These are phyloP conservation scores for Drosophila paucipuncta DNA, from an alignment of 2,888 invertebrate genomes.

Conservation along the genomic window DNA sequence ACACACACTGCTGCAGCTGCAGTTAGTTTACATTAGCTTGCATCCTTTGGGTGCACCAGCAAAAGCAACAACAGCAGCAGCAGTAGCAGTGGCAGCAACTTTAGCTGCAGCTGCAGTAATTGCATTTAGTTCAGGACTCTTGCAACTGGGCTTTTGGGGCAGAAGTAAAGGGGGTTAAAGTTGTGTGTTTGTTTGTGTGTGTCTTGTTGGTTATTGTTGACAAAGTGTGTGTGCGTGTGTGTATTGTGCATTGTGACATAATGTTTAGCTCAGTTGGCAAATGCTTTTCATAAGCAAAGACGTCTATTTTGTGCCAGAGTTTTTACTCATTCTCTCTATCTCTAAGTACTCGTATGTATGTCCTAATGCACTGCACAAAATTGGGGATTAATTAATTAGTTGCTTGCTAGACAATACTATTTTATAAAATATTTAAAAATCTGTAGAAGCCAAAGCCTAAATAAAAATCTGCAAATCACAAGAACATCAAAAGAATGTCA, in stretches of 20 bases:
- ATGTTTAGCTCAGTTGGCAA: slow-evolving; percentile 51
- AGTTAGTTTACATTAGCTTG: slow-evolving; percentile 62
- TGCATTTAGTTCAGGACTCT: slow-evolving; percentile 65
- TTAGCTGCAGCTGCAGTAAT: slow-evolving; percentile 56
- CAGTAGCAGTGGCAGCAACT: slow-evolving; percentile 33
- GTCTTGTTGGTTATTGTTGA: slow-evolving; percentile 7
- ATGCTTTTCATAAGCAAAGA: slow-evolving; percentile 42
- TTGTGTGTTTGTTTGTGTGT: slow-evolving; percentile 19
- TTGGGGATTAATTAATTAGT: neutral
- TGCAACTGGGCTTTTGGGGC: slow-evolving; percentile 30
- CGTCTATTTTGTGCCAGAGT: slow-evolving; percentile 15
- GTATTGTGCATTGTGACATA: slow-evolving; percentile 34
- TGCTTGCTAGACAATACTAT: no score
- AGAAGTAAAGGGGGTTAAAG: slow-evolving; percentile 4
- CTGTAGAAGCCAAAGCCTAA: no score
- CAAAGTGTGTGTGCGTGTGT: neutral
- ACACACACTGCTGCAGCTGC: slow-evolving; percentile 25
- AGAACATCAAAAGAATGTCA: neutral
- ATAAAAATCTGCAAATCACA: neutral
- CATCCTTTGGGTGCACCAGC: slow-evolving; percentile 42
- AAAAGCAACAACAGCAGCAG: slow-evolving; percentile 10
- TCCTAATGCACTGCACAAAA: neutral
- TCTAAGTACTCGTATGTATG: neutral
- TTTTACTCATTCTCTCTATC: neutral
- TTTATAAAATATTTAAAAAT: no score